A percentile compares a stretch with the other conserved stretches of the same genome.
phyloP scores from a whole-genome alignment of 2,888 invertebrate species.

The Altica lythri region DNA sequence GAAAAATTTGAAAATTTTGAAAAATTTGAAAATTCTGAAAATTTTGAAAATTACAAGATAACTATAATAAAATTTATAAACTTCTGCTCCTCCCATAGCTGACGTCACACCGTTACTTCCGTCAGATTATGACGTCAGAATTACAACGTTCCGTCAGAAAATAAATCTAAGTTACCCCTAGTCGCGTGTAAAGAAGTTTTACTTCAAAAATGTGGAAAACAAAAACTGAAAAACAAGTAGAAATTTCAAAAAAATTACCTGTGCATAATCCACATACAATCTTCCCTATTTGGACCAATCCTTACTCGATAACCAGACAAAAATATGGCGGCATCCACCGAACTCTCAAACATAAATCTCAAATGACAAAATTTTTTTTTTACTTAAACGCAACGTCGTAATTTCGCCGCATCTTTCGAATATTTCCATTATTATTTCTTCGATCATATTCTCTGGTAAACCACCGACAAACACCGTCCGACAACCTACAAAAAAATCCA shows the following conservation, averaged over 20 bases:
- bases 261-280: slow-evolving; percentile 92
- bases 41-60: too few species aligned
- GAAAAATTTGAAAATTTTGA: too few species aligned
- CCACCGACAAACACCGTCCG: slow-evolving; percentile 90
- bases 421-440: slow-evolving; percentile 86
- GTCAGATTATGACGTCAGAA: too few species aligned
- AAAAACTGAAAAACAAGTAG: not conserved
- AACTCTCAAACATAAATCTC: slow-evolving; percentile 82
- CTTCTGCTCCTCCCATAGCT: too few species aligned
- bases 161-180: too few species aligned
- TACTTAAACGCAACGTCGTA: slow-evolving; percentile 84
- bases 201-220: too few species aligned
- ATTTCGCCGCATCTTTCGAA: slow-evolving; percentile 89
- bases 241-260: slow-evolving; percentile 54
- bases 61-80: too few species aligned
- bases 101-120: too few species aligned
- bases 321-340: slow-evolving; percentile 87
- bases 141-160: too few species aligned
- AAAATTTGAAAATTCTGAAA: too few species aligned
- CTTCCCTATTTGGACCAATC: slow-evolving; percentile 78
- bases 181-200: too few species aligned
- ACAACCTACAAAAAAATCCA: too few species aligned
- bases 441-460: slow-evolving; percentile 87
- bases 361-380: slow-evolving; percentile 97
- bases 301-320: slow-evolving; percentile 82